Conservation (phyloP, 2,888 invertebrate species). For the Sphinx pinastri region DNA sequence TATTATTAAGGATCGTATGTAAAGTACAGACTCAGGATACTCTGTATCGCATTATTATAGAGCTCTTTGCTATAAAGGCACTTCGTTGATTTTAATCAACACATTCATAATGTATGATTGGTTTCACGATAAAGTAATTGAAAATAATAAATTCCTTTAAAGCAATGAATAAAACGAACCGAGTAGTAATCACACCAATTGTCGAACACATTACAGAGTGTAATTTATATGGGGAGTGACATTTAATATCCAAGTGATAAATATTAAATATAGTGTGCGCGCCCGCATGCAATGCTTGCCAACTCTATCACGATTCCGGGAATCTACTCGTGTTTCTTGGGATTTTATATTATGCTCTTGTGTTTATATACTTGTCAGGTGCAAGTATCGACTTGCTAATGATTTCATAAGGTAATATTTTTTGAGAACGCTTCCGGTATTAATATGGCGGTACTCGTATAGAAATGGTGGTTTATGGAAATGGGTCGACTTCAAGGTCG, state of each 20-base stretch:
- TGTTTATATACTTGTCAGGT: not conserved
- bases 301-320: not conserved
- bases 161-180: constrained; percentile 51
- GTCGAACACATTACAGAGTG: constrained; percentile 54
- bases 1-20: too few species aligned
- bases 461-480: too few species aligned
- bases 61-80: not conserved
- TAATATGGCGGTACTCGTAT: too few species aligned
- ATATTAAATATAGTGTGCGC: constrained; percentile 58
- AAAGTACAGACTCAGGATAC: not conserved
- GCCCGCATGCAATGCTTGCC: constrained; percentile 31
- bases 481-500: too few species aligned
- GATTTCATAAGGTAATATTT: too few species aligned
- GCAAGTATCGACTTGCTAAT: too few species aligned
- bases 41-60: not conserved
- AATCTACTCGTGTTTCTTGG: not conserved
- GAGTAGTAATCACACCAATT: constrained; percentile 55
- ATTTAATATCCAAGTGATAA: constrained; percentile 71
- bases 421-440: too few species aligned
- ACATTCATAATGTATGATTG: constrained; percentile 16
- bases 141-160: constrained; percentile 62
- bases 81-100: constrained; percentile 15
- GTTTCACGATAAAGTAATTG: constrained; percentile 30
- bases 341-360: not conserved
- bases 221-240: constrained; percentile 71